phyloP scores from a whole-genome alignment of 92 coral and sea anemone genomes.

The Umimayanthus kanabou region DNA sequence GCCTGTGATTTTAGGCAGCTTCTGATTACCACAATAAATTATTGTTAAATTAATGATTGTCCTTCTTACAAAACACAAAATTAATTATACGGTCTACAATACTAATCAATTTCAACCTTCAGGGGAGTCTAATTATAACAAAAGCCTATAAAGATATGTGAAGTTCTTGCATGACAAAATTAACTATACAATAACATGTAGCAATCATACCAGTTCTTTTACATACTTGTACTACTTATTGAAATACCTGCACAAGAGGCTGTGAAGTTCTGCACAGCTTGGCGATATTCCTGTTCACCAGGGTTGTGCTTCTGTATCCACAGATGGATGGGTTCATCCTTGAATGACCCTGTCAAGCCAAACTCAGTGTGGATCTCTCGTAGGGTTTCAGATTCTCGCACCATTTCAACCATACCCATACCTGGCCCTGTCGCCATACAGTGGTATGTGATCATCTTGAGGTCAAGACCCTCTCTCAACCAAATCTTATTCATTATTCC shows the following conservation, averaged over 20 bases:
- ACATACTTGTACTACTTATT: neutral
- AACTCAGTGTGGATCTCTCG: conserved; percentile 98
- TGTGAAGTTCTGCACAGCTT: conserved; percentile 94
- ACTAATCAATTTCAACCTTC: no score
- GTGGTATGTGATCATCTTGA: conserved; percentile 93
- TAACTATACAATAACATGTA: no score
- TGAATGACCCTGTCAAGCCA: conserved; percentile 94
- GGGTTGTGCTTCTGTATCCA: conserved; percentile 96
- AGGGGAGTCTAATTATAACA: no score
- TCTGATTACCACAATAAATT: no score
- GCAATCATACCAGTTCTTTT: neutral
- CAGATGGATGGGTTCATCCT: conserved; percentile 91
- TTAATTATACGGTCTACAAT: no score
- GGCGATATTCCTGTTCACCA: conserved; percentile 84
- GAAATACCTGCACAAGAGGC: conserved; percentile 82
- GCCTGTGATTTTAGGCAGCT: no score
- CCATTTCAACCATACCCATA: conserved; percentile 97
- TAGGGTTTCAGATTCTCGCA: conserved; percentile 78
- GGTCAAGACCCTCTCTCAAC: conserved; percentile 95
- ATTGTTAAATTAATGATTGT: no score
- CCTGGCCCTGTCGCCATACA: conserved; percentile 95
- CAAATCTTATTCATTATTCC: conserved; percentile 98
- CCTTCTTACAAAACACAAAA: no score
- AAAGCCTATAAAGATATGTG: no score
- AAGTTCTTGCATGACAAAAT: no score